phyloP scores from a whole-genome alignment of 92 coral and sea anemone genomes.

The Epizoanthus illoricatus region DNA sequence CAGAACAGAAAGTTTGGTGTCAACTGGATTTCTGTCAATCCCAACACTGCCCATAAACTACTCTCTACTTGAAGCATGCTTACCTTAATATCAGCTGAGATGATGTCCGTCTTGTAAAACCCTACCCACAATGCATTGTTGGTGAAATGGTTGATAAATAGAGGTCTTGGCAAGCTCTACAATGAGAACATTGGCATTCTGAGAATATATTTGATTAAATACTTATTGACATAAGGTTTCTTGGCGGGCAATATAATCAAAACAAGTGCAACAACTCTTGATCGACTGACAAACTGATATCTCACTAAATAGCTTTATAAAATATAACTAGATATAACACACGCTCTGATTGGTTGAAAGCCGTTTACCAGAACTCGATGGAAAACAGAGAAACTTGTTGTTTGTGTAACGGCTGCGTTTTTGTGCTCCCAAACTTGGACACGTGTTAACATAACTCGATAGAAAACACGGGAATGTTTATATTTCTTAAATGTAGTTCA shows the following conservation, averaged over 20 bases:
- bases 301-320: background rate
- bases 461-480: no score
- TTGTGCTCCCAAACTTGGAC: no score
- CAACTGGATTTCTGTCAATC: background rate
- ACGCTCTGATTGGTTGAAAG: no score
- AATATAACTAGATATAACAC: no score
- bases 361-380: no score
- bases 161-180: conserved; percentile 74
- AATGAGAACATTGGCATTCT: background rate
- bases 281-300: background rate
- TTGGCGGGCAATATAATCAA: background rate
- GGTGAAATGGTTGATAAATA: conserved; percentile 74
- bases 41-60: background rate
- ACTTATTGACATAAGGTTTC: background rate
- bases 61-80: background rate
- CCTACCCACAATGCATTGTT: conserved; percentile 99
- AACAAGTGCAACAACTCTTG: background rate
- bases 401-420: no score
- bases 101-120: conserved; percentile 87
- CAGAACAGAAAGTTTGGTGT: background rate
- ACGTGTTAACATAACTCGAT: no score
- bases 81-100: conserved; percentile 94
- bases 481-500: no score
- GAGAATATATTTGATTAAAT: background rate
- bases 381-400: no score